Conservation (phyloP, 1,140 invertebrate genomes). For the Zaprionus kolodkinae region DNA sequence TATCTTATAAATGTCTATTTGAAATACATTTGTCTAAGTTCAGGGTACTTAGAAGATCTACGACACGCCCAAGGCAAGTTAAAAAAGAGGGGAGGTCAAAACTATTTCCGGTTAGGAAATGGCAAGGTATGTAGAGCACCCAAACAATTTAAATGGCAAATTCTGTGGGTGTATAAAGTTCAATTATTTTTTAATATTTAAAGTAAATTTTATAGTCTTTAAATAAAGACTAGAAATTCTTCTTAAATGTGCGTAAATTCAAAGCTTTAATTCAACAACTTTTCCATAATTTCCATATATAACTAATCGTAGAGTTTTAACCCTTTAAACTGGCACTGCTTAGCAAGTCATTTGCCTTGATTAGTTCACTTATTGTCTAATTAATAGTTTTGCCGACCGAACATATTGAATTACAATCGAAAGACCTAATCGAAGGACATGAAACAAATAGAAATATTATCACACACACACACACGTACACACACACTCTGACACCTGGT, state of each 20-base stretch:
- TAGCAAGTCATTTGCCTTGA: not conserved
- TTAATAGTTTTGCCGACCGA: not conserved
- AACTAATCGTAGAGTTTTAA: not conserved
- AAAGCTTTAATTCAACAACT: too few species aligned
- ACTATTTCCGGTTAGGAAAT: not conserved
- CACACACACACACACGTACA: not conserved
- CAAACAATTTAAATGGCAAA: too few species aligned
- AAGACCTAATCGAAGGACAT: not conserved
- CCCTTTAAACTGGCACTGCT: not conserved
- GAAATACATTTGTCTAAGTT: constrained; percentile 1
- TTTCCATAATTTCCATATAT: too few species aligned
- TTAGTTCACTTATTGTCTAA: not conserved
- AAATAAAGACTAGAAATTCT: too few species aligned
- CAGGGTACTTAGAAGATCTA: not conserved
- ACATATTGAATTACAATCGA: not conserved
- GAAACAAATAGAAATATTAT: constrained; percentile 3
- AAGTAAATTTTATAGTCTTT: too few species aligned
- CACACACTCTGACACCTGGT: not conserved
- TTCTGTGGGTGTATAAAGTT: too few species aligned
- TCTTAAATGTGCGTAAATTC: too few species aligned
- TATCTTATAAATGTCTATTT: constrained; percentile 39
- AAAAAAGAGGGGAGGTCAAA: not conserved
- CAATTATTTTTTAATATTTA: too few species aligned
- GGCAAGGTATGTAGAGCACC: too few species aligned
- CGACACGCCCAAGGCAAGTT: not conserved